These are phyloP conservation scores for Laupala kohalensis DNA, from an alignment of 1,140 invertebrate genomes.

Conservation along the genomic window DNA sequence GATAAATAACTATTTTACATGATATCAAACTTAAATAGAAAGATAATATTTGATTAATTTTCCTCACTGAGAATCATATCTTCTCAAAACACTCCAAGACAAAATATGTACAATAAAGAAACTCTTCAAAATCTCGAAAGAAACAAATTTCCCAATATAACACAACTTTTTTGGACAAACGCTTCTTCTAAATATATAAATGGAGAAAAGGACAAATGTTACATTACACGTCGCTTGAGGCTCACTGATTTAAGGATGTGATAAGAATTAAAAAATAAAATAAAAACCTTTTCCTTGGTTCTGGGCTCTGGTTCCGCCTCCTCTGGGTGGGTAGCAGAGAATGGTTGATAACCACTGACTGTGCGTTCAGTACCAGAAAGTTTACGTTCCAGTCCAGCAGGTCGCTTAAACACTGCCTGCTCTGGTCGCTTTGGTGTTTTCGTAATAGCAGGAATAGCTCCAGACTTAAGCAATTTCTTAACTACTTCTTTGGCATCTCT, in stretches of 20 bases:
- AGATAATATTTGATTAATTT: too few relatives aligned
- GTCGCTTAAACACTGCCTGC: constrained; percentile 70
- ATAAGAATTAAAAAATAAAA: neutral
- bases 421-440: constrained; percentile 64
- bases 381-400: constrained; percentile 67
- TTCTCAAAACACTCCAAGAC: too few relatives aligned
- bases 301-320: constrained; percentile 36
- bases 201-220: neutral
- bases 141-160: neutral
- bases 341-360: constrained; percentile 77
- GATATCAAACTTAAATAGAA: too few relatives aligned
- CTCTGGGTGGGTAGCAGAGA: constrained; percentile 64
- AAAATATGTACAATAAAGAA: neutral
- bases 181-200: too few relatives aligned
- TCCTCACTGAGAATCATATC: too few relatives aligned
- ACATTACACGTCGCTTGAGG: neutral
- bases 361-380: constrained; percentile 43
- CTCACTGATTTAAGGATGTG: neutral
- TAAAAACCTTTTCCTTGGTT: constrained; percentile 19
- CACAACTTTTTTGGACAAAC: neutral
- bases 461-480: constrained; percentile 86
- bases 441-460: constrained; percentile 73
- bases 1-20: too few relatives aligned
- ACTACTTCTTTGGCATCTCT: constrained; percentile 89
- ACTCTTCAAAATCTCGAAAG: neutral